Evolutionary conservation across 1,140 invertebrate genomes (phyloP).

Genomic region (Drosophila nigromelanica): DNA sequence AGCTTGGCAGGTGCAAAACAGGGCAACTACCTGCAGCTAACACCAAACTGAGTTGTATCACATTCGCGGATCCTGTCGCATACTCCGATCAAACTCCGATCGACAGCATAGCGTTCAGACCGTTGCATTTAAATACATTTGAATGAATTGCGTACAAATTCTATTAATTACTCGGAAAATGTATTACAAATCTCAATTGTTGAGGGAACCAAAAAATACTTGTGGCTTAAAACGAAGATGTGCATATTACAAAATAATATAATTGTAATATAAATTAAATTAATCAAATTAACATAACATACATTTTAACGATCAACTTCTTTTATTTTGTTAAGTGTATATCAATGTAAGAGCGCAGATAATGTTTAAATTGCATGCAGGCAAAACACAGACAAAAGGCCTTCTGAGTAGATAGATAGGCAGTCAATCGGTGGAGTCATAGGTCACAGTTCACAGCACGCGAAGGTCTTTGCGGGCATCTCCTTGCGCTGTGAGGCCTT

Average conservation of each 20-base stretch:
- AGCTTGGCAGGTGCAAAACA: constrained; percentile 4
- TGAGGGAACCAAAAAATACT: background rate
- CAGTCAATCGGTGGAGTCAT: constrained; percentile 15
- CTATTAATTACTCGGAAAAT: constrained; percentile 54
- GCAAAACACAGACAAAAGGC: background rate
- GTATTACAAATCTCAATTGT: constrained; percentile 18
- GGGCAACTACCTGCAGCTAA: constrained; percentile 8
- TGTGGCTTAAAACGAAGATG: background rate
- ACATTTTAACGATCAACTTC: too few relatives aligned
- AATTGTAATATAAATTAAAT: background rate
- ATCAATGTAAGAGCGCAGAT: constrained; percentile 55
- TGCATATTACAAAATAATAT: background rate
- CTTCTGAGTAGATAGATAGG: background rate
- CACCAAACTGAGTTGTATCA: background rate
- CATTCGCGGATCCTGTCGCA: background rate
- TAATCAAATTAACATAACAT: too few relatives aligned
- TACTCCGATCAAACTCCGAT: background rate
- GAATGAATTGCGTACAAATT: constrained; percentile 23
- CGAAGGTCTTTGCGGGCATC: constrained; percentile 31
- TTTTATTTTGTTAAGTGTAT: constrained; percentile 25
- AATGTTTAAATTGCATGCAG: constrained; percentile 49
- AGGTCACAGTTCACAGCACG: constrained; percentile 71
- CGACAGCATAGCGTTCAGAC: constrained; percentile 16
- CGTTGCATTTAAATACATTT: constrained; percentile 33
- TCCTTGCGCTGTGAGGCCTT: constrained; percentile 14